Evolutionary conservation across 1,140 invertebrate genomes (phyloP).

Genomic region (Drosophila carrolli): DNA sequence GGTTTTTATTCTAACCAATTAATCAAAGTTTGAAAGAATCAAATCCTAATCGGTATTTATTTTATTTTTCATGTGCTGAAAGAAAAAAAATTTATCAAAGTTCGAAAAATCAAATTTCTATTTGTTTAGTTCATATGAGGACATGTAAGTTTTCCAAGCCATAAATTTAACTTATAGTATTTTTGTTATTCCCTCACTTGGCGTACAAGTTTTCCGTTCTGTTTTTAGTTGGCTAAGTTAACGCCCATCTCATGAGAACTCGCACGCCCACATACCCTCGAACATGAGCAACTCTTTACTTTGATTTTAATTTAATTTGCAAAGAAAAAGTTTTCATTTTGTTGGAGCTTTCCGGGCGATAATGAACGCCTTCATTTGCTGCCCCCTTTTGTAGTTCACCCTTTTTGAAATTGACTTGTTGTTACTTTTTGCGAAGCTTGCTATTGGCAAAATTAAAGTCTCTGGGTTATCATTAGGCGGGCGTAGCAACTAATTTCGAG

Average conservation of each 20-base stretch:
- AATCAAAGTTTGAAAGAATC: too few species aligned
- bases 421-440: constrained; percentile 13
- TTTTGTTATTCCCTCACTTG: constrained; percentile 17
- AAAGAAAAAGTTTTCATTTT: constrained; percentile 48
- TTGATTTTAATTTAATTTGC: constrained; percentile 67
- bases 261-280: constrained; percentile 6
- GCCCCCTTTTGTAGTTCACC: not conserved
- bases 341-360: constrained; percentile 5
- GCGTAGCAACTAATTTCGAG: not conserved
- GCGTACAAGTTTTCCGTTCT: constrained; percentile 29
- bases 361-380: constrained; percentile 29
- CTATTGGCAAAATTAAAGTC: constrained; percentile 53
- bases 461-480: constrained; percentile 7
- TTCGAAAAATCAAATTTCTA: constrained; percentile 1
- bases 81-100: not conserved
- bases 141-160: not conserved
- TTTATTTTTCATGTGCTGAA: not conserved
- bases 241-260: constrained; percentile 26
- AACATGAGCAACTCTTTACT: constrained; percentile 25
- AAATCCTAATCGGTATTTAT: not conserved
- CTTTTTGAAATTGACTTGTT: constrained; percentile 5
- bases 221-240: constrained; percentile 44
- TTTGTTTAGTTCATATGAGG: not conserved
- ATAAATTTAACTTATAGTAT: not conserved
- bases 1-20: too few species aligned